Conservation (phyloP, 2,113 vertebrate species). For the Malurus melanocephalus region DNA sequence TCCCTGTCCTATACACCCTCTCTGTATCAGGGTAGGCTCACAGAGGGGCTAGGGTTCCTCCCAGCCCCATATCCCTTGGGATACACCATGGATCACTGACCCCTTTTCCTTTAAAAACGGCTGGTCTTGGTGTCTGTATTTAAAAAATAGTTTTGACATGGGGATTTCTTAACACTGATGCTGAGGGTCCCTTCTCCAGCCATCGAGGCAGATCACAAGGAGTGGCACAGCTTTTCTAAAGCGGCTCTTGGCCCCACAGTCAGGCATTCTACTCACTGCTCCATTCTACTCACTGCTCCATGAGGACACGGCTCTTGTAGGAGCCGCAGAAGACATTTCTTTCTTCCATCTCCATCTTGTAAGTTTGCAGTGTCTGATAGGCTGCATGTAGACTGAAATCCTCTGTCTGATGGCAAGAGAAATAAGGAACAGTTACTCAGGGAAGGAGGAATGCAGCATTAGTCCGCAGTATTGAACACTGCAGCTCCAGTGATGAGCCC, state of each 20-base stretch:
- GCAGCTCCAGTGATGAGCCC: background rate
- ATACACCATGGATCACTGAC: background rate
- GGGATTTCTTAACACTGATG: background rate
- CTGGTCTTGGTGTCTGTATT: background rate
- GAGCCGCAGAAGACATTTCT: constrained; percentile 87
- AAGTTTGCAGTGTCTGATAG: constrained; percentile 72
- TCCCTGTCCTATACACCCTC: background rate
- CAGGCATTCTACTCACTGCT: constrained; percentile 67
- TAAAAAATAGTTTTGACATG: background rate
- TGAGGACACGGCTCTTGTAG: constrained; percentile 75
- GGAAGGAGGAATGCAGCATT: background rate
- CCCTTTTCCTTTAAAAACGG: background rate
- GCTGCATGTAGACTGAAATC: constrained; percentile 55
- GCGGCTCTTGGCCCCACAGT: background rate
- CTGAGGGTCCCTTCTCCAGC: background rate
- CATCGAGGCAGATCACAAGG: background rate
- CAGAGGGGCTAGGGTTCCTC: background rate
- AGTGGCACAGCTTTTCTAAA: background rate
- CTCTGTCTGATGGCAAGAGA: background rate
- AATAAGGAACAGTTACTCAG: background rate
- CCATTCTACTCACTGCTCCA: constrained; percentile 71
- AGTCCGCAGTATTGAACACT: background rate
- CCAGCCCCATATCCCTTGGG: background rate
- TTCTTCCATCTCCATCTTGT: constrained; percentile 79
- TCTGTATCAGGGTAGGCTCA: background rate